These are phyloP conservation scores for Stomatorhinus walkeri DNA, from an alignment of 2,797 vertebrate genomes.

Conservation along the genomic window DNA sequence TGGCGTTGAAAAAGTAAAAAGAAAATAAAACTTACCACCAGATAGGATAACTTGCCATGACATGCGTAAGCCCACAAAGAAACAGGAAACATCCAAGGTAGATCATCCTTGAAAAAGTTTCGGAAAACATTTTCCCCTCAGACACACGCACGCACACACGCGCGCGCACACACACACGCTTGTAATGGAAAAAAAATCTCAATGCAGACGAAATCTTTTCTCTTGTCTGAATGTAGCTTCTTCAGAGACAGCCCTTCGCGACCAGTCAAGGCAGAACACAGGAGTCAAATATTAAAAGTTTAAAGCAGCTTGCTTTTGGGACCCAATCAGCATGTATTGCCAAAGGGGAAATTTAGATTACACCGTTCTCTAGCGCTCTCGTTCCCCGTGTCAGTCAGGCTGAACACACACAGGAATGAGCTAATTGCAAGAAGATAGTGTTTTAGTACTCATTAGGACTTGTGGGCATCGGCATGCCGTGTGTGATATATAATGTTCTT, in stretches of 20 bases:
- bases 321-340: conserved; percentile 79
- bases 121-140: conserved; percentile 51
- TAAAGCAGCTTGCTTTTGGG: conserved; percentile 61
- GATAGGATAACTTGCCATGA: conserved; percentile 90
- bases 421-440: conserved; percentile 70
- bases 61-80: conserved; percentile 76
- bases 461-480: conserved; percentile 70
- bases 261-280: conserved; percentile 58
- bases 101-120: conserved; percentile 75
- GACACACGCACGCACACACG: conserved; percentile 51
- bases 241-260: conserved; percentile 52
- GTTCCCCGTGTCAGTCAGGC: conserved; percentile 50
- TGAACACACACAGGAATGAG: conserved; percentile 61
- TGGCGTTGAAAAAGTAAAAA: conserved; percentile 29
- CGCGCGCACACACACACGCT: conserved; percentile 44
- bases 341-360: conserved; percentile 77
- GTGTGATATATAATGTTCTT: conserved; percentile 77
- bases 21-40: conserved; percentile 88
- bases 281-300: conserved; percentile 70
- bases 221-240: conserved; percentile 32
- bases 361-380: conserved; percentile 49
- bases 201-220: conserved; percentile 34
- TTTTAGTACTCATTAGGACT: conserved; percentile 79
- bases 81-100: conserved; percentile 82
- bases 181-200: conserved; percentile 32